These are phyloP conservation scores for Gymnarchus niloticus DNA, from an alignment of 2,113 vertebrate species.

Conservation along the genomic window DNA sequence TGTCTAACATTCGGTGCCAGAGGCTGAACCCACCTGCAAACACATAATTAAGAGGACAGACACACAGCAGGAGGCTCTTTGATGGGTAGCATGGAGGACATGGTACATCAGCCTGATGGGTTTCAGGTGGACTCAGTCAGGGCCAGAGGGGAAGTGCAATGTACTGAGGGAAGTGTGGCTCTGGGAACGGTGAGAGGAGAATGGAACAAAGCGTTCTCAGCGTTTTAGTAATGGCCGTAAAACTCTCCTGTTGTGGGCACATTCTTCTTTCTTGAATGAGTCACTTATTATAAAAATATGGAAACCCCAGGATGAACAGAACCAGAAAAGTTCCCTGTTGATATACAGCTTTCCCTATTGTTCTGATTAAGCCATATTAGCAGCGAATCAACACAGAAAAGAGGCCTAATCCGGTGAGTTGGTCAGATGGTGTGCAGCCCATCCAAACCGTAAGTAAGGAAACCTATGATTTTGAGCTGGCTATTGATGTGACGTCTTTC, in stretches of 20 bases:
- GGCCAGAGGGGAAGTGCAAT: not conserved
- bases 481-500: not conserved
- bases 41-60: not conserved
- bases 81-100: not conserved
- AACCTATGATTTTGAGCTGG: not conserved
- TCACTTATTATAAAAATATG: not conserved
- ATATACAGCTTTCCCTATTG: not conserved
- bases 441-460: not conserved
- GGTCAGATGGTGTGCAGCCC: not conserved
- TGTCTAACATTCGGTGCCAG: not conserved
- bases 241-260: not conserved
- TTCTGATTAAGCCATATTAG: not conserved
- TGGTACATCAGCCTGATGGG: too few species aligned
- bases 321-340: not conserved
- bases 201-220: not conserved
- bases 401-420: not conserved
- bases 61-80: not conserved
- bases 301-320: not conserved
- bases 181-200: not conserved
- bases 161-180: not conserved
- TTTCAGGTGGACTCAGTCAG: not conserved
- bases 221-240: not conserved
- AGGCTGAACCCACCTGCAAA: not conserved
- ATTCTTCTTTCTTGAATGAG: not conserved
- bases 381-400: not conserved